A percentile compares a stretch with the other conserved stretches of the same genome.
These are phyloP conservation scores for Halictus rubicundus DNA, from an alignment of 1,140 invertebrate genomes.

Conservation along the genomic window DNA sequence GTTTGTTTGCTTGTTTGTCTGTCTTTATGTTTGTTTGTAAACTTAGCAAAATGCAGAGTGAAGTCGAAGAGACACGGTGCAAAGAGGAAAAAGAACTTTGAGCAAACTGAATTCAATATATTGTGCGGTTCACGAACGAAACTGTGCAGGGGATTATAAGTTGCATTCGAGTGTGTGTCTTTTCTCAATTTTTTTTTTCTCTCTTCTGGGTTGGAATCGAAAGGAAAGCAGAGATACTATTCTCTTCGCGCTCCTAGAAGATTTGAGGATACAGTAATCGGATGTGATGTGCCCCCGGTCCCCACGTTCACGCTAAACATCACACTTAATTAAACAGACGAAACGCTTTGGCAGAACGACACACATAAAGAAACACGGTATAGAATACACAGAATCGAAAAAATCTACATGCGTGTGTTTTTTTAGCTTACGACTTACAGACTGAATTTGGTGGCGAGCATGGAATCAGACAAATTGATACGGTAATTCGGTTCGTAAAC, in stretches of 20 bases:
- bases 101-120: background rate
- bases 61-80: background rate
- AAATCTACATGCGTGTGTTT: conserved; percentile 61
- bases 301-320: background rate
- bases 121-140: background rate
- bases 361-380: conserved; percentile 34
- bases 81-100: background rate
- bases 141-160: conserved; percentile 7
- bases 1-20: too few species aligned
- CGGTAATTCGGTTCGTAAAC: conserved; percentile 59
- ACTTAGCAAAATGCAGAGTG: conserved; percentile 23
- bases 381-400: conserved; percentile 48
- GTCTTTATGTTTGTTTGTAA: background rate
- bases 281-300: background rate
- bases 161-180: background rate
- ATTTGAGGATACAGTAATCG: too few species aligned
- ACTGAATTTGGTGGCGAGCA: conserved; percentile 74
- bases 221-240: too few species aligned
- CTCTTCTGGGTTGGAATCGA: too few species aligned
- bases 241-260: too few species aligned
- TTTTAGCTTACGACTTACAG: conserved; percentile 74
- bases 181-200: background rate
- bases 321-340: conserved; percentile 13
- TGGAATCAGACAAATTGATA: conserved; percentile 74
- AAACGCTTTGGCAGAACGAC: conserved; percentile 14